phyloP scores from a whole-genome alignment of 2,113 vertebrate genomes.

The Rhinoderma darwinii region DNA sequence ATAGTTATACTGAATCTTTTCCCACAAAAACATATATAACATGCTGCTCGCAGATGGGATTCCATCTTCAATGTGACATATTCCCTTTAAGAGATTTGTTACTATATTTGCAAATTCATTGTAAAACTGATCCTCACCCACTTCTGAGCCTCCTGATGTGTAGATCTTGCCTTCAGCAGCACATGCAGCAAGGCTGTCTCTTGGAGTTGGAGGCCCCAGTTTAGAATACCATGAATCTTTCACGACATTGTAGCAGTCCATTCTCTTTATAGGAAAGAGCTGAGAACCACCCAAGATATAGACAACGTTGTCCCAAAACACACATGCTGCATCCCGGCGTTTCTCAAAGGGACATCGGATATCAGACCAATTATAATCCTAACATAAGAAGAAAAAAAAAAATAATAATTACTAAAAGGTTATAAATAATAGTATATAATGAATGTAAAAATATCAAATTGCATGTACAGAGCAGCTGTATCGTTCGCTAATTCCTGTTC shows the following conservation, averaged over 20 bases:
- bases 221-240: conserved; percentile 99
- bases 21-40: too few species aligned
- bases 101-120: conserved; percentile 16
- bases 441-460: too few species aligned
- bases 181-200: conserved; percentile 95
- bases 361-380: conserved; percentile 97
- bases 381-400: conserved; percentile 61
- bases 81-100: neutral
- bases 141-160: conserved; percentile 96
- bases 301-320: conserved; percentile 99
- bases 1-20: too few species aligned
- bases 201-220: conserved; percentile 91
- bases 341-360: conserved; percentile 98
- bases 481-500: too few species aligned
- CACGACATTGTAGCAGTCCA: conserved; percentile 98
- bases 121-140: conserved; percentile 79
- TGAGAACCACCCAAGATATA: conserved; percentile 98
- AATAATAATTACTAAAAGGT: conserved; percentile 16
- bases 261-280: conserved; percentile 96
- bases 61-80: too few species aligned
- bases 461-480: too few species aligned
- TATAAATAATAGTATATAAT: too few species aligned
- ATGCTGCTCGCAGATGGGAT: too few species aligned
- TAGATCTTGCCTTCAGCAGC: conserved; percentile 96
- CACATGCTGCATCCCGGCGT: conserved; percentile 89